Evolutionary conservation across 2,888 invertebrate species (phyloP), one percentile per base, ranked within the genome.

Genomic region (Automeris io): DNA sequence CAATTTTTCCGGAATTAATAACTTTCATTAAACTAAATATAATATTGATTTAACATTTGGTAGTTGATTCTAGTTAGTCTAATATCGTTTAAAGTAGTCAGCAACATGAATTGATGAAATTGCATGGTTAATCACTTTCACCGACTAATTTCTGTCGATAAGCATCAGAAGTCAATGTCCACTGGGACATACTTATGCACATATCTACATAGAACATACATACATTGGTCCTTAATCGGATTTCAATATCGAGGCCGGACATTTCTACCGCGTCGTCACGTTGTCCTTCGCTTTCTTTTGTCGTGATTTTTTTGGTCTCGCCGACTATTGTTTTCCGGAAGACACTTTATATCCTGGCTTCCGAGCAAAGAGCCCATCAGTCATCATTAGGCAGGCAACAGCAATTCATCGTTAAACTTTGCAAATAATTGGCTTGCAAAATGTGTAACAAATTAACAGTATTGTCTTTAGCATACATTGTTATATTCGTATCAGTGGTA

Each of bases 321-420:
- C 72, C 79, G 77, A 54, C 79, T 57, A 80, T 81, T 82, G 82
- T 80, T 67, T 66, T 75, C 68, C 62, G 60, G 56, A 75, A 71
- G 76, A 77, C 70, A 71, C 77, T 83, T 85, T 86, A 86, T 81
- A 86, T 83, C 85, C 83, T 82, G 78, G 58, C 63, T 58, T 60
- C 40, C 70, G 62, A 61, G 53, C 68, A 66, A 63, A 69, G 52
- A 52, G 52, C 40, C 62, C 54, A 80, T 70, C 86, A 86, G 83
- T 86, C 75, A 75, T 61, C 65, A 60, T 49, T 65, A 47, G 54
- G 63, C 74, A 52, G 57, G 57, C 70, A 63, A 50, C 53, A 53
- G 61, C 48, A 55, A 54, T 56, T 59, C 62, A 68, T 57, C 65
- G 57, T 56, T 51, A 55, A 47, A 25, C 6, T 4, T 5, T 6